A percentile compares a stretch with the other conserved stretches of the same genome.
Conservation (phyloP, 64 coral and sea anemone genomes). For the Pocillopora damicornis region DNA sequence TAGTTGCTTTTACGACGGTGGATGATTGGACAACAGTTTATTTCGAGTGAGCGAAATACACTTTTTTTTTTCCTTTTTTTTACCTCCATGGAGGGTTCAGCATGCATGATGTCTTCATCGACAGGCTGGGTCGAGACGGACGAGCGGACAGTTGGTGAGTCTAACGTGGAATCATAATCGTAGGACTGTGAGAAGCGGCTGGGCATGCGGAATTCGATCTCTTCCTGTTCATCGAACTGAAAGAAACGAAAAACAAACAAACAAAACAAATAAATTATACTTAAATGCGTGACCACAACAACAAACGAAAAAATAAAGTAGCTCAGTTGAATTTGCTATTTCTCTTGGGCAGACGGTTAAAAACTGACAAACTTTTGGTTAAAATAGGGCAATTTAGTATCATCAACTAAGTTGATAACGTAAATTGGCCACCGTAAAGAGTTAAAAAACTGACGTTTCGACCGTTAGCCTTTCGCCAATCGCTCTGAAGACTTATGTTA, state of each 20-base stretch:
- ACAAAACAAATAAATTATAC: background rate
- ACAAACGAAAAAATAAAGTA: background rate
- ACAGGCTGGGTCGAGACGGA: constrained; percentile 68
- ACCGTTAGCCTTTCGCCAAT: too few species aligned
- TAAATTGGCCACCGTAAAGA: too few species aligned
- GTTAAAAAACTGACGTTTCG: too few species aligned
- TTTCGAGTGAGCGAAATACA: background rate
- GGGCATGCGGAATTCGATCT: constrained; percentile 75
- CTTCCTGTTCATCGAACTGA: constrained; percentile 77
- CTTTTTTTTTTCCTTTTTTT: background rate
- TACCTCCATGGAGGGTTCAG: constrained; percentile 22
- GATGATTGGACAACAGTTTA: background rate
- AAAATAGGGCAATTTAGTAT: too few species aligned
- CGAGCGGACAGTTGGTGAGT: constrained; percentile 86
- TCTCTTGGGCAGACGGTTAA: too few species aligned
- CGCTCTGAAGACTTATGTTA: too few species aligned
- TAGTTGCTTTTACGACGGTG: too few species aligned
- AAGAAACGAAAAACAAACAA: background rate
- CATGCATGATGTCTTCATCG: constrained; percentile 51
- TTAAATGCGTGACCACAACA: background rate
- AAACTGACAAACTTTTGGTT: too few species aligned
- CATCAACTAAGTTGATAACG: too few species aligned
- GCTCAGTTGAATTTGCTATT: background rate
- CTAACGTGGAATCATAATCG: constrained; percentile 70
- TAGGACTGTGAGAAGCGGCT: constrained; percentile 67